phyloP scores from a whole-genome alignment of 1,140 invertebrate species.

The Apis cerana region DNA sequence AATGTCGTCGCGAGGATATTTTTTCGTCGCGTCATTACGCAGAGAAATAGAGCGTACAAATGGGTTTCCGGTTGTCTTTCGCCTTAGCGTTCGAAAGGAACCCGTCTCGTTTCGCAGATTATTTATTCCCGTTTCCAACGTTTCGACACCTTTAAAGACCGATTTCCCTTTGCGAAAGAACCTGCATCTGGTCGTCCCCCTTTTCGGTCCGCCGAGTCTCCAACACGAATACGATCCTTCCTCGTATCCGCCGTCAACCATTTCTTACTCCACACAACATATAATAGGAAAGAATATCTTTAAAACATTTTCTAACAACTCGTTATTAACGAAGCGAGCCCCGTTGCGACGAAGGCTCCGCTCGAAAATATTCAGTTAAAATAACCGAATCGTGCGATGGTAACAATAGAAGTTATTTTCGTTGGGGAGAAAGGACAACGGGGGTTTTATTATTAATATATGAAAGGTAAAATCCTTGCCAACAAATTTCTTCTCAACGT shows the following conservation, averaged over 20 bases:
- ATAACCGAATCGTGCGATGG: too few relatives aligned
- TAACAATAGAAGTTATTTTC: too few relatives aligned
- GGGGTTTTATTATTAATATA: too few relatives aligned
- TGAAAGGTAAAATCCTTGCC: too few relatives aligned
- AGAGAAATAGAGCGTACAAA: constrained; percentile 21
- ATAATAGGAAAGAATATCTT: neutral
- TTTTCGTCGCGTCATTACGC: constrained; percentile 29
- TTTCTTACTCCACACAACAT: neutral
- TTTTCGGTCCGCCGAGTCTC: neutral
- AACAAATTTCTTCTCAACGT: too few relatives aligned
- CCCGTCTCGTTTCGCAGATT: neutral
- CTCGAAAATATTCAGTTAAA: too few relatives aligned
- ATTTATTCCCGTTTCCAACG: constrained; percentile 8
- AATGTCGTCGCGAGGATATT: neutral
- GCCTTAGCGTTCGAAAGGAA: neutral
- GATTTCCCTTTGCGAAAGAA: constrained; percentile 9
- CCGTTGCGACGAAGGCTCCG: neutral
- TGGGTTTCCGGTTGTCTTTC: constrained; percentile 27
- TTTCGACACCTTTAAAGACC: neutral
- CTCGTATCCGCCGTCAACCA: neutral
- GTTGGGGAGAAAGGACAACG: too few relatives aligned
- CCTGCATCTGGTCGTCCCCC: too few relatives aligned
- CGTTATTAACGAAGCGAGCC: neutral
- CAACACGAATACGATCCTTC: neutral
- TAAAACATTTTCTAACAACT: too few relatives aligned